These are phyloP conservation scores for Platynereis dumerilii DNA, from an alignment of 2,888 invertebrate genomes.

Conservation along the genomic window DNA sequence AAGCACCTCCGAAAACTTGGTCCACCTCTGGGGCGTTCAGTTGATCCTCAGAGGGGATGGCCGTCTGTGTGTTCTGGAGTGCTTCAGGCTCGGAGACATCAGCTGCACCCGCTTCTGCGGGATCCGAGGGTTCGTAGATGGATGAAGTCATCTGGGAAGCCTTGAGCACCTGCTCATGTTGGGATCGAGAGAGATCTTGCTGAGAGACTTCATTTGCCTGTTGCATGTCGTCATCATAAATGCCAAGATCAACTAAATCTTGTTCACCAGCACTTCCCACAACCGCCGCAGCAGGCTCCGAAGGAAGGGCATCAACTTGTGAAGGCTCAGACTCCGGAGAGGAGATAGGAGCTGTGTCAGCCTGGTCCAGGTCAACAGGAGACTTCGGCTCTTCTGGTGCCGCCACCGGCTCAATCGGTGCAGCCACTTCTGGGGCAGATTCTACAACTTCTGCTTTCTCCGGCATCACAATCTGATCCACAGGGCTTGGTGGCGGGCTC, in stretches of 20 bases:
- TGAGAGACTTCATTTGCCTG: constrained; percentile 23
- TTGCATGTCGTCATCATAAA: constrained; percentile 50
- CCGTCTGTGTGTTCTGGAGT: background rate
- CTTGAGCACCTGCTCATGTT: constrained; percentile 1
- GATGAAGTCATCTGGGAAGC: background rate
- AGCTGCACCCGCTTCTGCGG: constrained; percentile 14
- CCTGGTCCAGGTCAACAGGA: background rate
- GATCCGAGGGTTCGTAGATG: background rate
- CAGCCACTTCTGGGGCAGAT: constrained; percentile 28
- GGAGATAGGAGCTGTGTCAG: background rate
- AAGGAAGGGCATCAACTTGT: too few species aligned
- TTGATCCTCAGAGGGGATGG: background rate
- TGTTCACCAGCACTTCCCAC: constrained; percentile 30
- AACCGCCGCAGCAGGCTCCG: constrained; percentile 18
- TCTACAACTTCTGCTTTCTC: constrained; percentile 26
- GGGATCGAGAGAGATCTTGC: constrained; percentile 14
- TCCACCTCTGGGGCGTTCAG: constrained; percentile 22
- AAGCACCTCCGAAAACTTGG: constrained; percentile 29
- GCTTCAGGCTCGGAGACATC: background rate
- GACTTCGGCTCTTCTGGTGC: constrained; percentile 14
- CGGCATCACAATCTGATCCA: background rate
- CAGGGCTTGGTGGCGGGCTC: too few species aligned
- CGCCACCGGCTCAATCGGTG: constrained; percentile 3
- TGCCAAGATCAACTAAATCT: constrained; percentile 43
- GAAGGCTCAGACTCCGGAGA: too few species aligned